Conservation (phyloP, 2,113 vertebrate genomes). For the Galbula dea region DNA sequence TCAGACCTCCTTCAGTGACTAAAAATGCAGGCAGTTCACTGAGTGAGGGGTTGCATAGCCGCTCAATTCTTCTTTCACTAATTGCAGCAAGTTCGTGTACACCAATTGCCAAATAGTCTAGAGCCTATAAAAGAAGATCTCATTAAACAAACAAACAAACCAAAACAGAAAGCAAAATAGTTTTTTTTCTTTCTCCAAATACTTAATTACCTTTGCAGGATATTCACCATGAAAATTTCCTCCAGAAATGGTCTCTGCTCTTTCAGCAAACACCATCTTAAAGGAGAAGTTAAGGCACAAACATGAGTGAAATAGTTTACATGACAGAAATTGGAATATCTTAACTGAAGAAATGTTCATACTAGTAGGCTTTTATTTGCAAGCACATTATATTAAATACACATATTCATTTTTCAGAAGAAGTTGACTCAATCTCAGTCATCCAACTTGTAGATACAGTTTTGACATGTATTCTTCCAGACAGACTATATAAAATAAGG, state of each 20-base stretch:
- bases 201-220: constrained; percentile 81
- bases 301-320: neutral
- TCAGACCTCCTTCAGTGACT: constrained; percentile 94
- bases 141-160: neutral
- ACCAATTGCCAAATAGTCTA: constrained; percentile 89
- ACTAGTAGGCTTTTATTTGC: neutral
- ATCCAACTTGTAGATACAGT: neutral
- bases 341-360: neutral
- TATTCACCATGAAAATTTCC: constrained; percentile 99
- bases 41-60: constrained; percentile 94
- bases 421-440: neutral
- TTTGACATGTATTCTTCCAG: neutral
- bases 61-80: constrained; percentile 93
- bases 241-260: constrained; percentile 96
- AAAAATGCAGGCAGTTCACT: constrained; percentile 95
- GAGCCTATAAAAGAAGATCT: constrained; percentile 72
- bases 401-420: neutral
- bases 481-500: neutral
- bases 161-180: neutral
- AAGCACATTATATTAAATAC: neutral
- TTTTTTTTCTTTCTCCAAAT: neutral
- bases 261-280: constrained; percentile 96
- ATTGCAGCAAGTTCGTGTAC: constrained; percentile 95
- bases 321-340: neutral
- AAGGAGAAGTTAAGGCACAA: constrained; percentile 63